Evolutionary conservation across 2,113 vertebrate genomes (phyloP).

Genomic region (Thamnophis sirtalis): DNA sequence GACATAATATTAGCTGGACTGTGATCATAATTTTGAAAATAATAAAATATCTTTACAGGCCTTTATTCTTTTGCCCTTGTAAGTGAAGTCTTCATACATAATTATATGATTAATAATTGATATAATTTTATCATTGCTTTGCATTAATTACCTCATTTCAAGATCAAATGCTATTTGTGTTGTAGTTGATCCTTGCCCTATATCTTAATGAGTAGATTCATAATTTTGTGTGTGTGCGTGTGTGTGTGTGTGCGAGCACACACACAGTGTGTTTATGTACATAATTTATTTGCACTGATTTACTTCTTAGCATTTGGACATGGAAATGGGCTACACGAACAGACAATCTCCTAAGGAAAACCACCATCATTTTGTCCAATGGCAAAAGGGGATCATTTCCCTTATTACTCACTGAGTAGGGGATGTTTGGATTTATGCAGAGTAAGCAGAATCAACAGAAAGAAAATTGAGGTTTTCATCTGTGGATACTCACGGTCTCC

Average conservation of each 20-base stretch:
- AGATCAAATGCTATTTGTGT: not conserved
- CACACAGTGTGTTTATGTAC: not conserved
- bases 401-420: not conserved
- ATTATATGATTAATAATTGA: not conserved
- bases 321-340: not conserved
- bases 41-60: not conserved
- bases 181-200: not conserved
- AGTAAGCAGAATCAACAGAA: not conserved
- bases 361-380: not conserved
- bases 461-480: slow-evolving; percentile 4
- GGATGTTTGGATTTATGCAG: not conserved
- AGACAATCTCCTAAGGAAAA: not conserved
- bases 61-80: not conserved
- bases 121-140: not conserved
- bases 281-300: not conserved
- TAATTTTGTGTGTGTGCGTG: not conserved
- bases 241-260: accelerated
- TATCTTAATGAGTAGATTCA: not conserved
- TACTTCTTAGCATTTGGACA: not conserved
- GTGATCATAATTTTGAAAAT: not conserved
- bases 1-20: not conserved
- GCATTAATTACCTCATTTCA: not conserved
- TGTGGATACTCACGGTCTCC: slow-evolving; percentile 84
- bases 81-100: not conserved
- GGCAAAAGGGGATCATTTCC: not conserved